phyloP scores from a whole-genome alignment of 2,113 vertebrate genomes.

The Orycteropus afer region DNA sequence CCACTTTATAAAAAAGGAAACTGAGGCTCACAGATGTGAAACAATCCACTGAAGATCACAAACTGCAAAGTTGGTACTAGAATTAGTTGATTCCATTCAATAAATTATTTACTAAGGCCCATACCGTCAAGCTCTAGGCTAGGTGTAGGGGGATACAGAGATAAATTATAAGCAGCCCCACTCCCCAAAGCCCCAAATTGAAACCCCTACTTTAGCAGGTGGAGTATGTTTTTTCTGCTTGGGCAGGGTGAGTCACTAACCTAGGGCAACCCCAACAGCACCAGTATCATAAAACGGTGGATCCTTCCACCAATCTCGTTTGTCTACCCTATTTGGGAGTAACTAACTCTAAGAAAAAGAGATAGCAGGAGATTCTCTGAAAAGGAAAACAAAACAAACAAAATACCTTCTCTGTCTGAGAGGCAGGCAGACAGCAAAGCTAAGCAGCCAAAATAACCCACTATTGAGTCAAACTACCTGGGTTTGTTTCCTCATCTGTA shows the following conservation, averaged over 20 bases:
- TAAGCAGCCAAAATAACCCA: neutral
- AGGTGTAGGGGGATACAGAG: neutral
- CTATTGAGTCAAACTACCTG: neutral
- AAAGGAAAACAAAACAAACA: neutral
- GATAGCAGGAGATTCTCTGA: neutral
- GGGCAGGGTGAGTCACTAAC: neutral
- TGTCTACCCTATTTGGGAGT: neutral
- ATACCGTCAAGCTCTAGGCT: neutral
- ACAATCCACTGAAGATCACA: slow-evolving; percentile 12
- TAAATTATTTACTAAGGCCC: neutral
- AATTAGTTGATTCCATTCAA: neutral
- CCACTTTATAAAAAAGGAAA: slow-evolving; percentile 1
- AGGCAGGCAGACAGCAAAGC: neutral
- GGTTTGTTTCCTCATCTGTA: neutral
- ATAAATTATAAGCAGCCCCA: neutral
- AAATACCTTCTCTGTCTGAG: neutral
- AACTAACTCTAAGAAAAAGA: neutral
- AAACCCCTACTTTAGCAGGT: neutral
- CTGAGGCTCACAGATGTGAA: slow-evolving; percentile 8
- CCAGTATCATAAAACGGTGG: neutral
- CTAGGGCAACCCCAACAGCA: neutral
- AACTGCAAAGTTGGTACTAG: neutral
- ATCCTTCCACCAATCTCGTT: neutral
- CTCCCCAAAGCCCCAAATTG: neutral
- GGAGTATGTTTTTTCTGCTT: neutral